Evolutionary conservation across 1,140 invertebrate species (phyloP), one percentile per base, ranked within the genome.

Genomic region (Paralvinella palmiformis): DNA sequence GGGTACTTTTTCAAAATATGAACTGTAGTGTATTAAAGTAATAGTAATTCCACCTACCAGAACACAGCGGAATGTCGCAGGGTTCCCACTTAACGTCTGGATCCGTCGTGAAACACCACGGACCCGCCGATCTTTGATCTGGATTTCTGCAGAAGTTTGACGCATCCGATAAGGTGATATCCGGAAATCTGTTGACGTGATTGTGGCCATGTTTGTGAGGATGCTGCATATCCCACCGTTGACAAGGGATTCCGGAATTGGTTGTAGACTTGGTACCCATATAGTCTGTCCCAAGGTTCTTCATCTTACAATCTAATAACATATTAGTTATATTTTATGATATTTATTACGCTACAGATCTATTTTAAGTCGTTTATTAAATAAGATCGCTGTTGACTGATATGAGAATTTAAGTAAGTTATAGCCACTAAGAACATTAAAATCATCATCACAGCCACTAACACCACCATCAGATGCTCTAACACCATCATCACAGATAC

Each of bases 41-140:
- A n/a, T n/a, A n/a, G n/a, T n/a, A 15, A 13, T n/a, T 7, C 15
- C 48, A 52, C 48, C 5, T 57, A 57, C 55, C 53, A 56, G 22
- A 2, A 56, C 53, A 56, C 22, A 56, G 22, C 58, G 91, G 89
- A 78, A 96, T 92, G 75, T 93, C 86, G 83, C 94, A 96, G 76
- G 89, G 86, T 75, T 96, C 87, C 92, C 93, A 96, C 67, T 92
- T 85, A 56, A 91, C 86, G 59, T 83, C 81, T 44, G 87, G 84
- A 79, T 95, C 87, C 66, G 87, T 87, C 1, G 94, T 95, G 73
- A 94, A 96, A 81, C 94, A 97, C 94, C 94, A 97, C 0, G 94
- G 94, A 4, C 56, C 50, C 69, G 84, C 85, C 1, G 86, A 86
- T 73, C 92, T 91, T 6, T 90, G 92, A 3, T 92, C 94, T 3